Conservation (phyloP, 1,140 invertebrate species). For the Frieseomelitta varia region DNA sequence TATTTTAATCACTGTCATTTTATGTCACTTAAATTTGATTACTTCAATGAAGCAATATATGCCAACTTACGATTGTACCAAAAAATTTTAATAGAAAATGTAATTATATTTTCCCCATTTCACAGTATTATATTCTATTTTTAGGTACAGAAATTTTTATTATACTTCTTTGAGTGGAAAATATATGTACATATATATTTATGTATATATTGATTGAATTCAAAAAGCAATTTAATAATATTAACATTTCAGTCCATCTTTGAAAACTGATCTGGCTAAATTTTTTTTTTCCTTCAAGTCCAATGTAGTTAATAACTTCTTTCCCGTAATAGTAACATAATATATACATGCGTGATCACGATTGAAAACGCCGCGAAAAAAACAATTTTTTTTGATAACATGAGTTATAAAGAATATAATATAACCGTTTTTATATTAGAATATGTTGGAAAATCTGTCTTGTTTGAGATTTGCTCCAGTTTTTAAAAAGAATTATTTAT, state of each 20-base stretch:
- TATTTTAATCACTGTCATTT: slow-evolving; percentile 62
- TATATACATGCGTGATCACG: slow-evolving; percentile 70
- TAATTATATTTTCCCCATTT: slow-evolving; percentile 61
- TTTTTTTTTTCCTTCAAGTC: slow-evolving; percentile 17
- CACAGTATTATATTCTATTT: slow-evolving; percentile 53
- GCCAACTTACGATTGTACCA: slow-evolving; percentile 57
- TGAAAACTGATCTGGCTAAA: slow-evolving; percentile 40
- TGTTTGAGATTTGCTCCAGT: slow-evolving; percentile 55
- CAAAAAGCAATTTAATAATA: slow-evolving; percentile 55
- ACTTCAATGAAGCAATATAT: slow-evolving; percentile 56
- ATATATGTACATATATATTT: slow-evolving; percentile 52
- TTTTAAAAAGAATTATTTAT: slow-evolving; percentile 7
- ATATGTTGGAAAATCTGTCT: slow-evolving; percentile 65
- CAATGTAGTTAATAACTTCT: slow-evolving; percentile 36
- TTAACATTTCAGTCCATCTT: slow-evolving; percentile 67
- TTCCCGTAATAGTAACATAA: slow-evolving; percentile 62
- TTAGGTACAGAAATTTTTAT: slow-evolving; percentile 52
- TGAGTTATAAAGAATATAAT: slow-evolving; percentile 79
- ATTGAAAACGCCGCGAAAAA: slow-evolving; percentile 74
- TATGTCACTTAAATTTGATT: slow-evolving; percentile 57
- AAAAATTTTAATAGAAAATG: slow-evolving; percentile 67
- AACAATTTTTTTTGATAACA: slow-evolving; percentile 78
- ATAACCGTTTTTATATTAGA: slow-evolving; percentile 63
- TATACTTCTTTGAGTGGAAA: slow-evolving; percentile 35
- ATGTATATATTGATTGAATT: slow-evolving; percentile 55